phyloP scores from a whole-genome alignment of 2,113 vertebrate species.

The Osmerus mordax region DNA sequence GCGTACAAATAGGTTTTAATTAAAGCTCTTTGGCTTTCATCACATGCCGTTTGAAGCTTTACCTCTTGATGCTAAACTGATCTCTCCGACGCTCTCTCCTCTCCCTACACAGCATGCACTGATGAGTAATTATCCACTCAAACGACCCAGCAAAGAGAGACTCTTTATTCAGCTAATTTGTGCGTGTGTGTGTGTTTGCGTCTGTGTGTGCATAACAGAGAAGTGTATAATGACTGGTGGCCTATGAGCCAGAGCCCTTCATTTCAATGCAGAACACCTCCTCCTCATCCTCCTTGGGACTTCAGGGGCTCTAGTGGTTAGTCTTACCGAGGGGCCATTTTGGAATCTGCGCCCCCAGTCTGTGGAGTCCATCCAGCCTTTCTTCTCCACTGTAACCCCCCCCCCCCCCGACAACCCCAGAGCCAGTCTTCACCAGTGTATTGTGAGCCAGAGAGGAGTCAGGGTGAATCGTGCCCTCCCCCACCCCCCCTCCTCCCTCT shows the following conservation, averaged over 20 bases:
- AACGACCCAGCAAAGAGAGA: conserved; percentile 62
- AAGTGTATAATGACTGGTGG: background rate
- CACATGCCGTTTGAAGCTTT: conserved; percentile 71
- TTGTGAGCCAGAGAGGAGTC: no score
- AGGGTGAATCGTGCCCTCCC: conserved; percentile 12
- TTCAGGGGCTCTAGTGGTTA: conserved; percentile 5
- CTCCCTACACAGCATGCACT: conserved; percentile 51
- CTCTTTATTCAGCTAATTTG: conserved; percentile 68
- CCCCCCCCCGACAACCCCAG: background rate
- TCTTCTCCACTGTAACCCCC: background rate
- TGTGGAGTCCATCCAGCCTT: no score
- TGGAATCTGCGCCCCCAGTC: conserved; percentile 21
- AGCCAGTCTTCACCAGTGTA: background rate
- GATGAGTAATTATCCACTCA: conserved; percentile 72
- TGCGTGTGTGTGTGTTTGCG: conserved; percentile 21
- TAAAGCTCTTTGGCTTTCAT: conserved; percentile 71
- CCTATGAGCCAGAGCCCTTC: conserved; percentile 2
- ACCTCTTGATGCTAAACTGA: conserved; percentile 67
- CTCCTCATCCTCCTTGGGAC: background rate
- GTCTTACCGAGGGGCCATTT: conserved; percentile 36
- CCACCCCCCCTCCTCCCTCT: background rate
- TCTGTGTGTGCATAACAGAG: background rate
- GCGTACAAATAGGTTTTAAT: conserved; percentile 74
- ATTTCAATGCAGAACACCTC: conserved; percentile 12
- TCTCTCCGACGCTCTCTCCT: conserved; percentile 12